Evolutionary conservation across 2,888 invertebrate species (phyloP).

Genomic region (Thysanoteuthis rhombus): DNA sequence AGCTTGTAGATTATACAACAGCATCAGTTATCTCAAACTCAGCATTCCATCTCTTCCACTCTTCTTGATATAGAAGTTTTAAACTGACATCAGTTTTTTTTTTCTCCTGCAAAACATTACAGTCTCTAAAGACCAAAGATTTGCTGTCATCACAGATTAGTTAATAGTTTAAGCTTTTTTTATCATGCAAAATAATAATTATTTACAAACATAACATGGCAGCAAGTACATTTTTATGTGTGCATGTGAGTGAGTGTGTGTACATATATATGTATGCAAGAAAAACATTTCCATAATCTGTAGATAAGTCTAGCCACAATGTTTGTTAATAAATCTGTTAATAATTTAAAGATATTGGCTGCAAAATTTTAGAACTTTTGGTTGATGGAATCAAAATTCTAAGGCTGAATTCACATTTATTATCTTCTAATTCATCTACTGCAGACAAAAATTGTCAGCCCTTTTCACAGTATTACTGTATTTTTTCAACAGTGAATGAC

Average conservation of each 20-base stretch:
- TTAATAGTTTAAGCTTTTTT: background rate
- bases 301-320: background rate
- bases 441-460: background rate
- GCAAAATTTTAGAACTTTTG: background rate
- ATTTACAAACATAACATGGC: background rate
- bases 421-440: background rate
- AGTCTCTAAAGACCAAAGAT: background rate
- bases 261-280: background rate
- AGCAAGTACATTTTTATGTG: background rate
- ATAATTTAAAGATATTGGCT: background rate
- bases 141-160: background rate
- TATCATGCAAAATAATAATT: background rate
- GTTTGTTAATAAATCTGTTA: constrained; percentile 12
- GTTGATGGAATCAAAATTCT: background rate
- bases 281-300: background rate
- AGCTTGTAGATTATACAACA: background rate
- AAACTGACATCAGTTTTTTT: background rate
- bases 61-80: background rate
- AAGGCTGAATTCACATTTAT: background rate
- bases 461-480: background rate
- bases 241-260: background rate
- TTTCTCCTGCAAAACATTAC: background rate
- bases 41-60: background rate
- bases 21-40: background rate
- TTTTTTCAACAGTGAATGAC: background rate